Conservation (phyloP, 2,113 vertebrate species). For the Corythornis cristatus region DNA sequence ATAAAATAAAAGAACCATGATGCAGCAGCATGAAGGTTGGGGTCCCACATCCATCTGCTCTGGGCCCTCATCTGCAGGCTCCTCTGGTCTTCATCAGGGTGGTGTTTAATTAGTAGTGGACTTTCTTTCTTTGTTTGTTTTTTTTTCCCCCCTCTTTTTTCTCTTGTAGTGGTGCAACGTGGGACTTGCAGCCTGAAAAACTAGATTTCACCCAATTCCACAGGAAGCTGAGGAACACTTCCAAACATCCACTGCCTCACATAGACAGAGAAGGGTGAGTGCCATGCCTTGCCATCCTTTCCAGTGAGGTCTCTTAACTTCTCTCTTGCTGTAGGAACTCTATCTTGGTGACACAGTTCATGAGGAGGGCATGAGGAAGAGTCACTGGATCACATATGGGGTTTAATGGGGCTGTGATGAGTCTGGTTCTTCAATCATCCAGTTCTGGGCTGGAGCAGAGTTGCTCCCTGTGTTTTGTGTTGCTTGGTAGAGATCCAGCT, state of each 20-base stretch:
- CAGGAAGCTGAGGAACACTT: slow-evolving; percentile 84
- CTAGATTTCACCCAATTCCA: slow-evolving; percentile 95
- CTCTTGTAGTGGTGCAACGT: slow-evolving; percentile 86
- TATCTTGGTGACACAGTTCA: background rate
- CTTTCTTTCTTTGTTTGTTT: background rate
- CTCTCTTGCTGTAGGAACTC: background rate
- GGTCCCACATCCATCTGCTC: rapidly evolving
- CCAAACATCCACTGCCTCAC: slow-evolving; percentile 89
- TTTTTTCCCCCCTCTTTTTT: background rate
- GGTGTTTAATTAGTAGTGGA: background rate
- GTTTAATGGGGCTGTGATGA: background rate
- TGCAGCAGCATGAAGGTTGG: background rate
- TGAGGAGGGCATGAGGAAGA: rapidly evolving
- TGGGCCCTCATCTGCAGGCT: background rate
- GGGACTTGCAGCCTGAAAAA: slow-evolving; percentile 97
- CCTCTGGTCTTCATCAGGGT: background rate
- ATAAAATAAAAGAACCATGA: background rate
- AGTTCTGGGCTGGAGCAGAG: background rate
- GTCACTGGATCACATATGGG: rapidly evolving
- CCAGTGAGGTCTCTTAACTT: background rate
- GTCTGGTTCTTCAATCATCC: background rate
- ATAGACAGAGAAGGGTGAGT: slow-evolving; percentile 94
- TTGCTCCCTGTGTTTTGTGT: background rate
- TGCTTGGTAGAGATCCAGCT: background rate
- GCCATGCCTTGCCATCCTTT: background rate